phyloP scores from a whole-genome alignment of 2,113 vertebrate species.

The Podarcis muralis region DNA sequence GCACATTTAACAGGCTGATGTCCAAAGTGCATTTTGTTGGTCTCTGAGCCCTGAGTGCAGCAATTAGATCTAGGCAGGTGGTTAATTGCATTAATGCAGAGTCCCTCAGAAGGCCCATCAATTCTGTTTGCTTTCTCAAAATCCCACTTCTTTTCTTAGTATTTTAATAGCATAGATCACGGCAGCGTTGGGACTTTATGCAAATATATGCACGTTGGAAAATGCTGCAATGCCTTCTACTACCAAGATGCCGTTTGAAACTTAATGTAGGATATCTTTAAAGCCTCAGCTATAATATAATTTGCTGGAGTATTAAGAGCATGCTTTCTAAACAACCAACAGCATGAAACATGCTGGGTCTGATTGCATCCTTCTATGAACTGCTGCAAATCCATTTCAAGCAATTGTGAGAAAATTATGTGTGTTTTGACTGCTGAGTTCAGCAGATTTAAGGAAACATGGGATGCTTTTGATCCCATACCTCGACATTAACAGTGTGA shows the following conservation, averaged over 20 bases:
- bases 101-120: neutral
- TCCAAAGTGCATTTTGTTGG: neutral
- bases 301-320: neutral
- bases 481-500: slow-evolving; percentile 13
- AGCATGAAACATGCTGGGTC: neutral
- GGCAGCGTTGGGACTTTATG: neutral
- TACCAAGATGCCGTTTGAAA: neutral
- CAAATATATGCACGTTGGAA: neutral
- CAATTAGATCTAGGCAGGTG: neutral
- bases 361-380: neutral
- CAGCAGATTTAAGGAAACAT: neutral
- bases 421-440: neutral
- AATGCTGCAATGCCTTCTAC: neutral
- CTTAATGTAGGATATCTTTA: neutral
- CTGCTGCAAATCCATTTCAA: slow-evolving; percentile 1
- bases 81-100: neutral
- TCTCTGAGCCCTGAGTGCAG: neutral
- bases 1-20: neutral
- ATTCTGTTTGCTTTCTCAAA: neutral
- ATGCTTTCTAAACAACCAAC: neutral
- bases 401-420: neutral
- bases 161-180: neutral
- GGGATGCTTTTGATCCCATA: slow-evolving; percentile 7
- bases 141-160: neutral
- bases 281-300: neutral